Conservation (phyloP, 1,140 invertebrate species). For the Polypedilum pembai region DNA sequence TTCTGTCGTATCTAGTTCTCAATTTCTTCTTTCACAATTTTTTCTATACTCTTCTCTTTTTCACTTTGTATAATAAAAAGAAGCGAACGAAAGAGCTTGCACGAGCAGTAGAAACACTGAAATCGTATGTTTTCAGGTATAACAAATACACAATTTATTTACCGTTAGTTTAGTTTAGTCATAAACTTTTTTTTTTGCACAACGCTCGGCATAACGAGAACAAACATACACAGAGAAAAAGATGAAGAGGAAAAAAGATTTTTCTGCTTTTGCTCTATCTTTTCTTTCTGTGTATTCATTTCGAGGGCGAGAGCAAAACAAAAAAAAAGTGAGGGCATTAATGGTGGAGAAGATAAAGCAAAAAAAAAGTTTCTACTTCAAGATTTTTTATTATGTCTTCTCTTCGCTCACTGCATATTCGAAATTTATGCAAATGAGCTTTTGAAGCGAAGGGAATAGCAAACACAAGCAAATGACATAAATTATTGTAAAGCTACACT, state of each 20-base stretch:
- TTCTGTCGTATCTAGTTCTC: not conserved
- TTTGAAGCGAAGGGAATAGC: slow-evolving; percentile 2
- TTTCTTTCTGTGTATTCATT: too few species aligned
- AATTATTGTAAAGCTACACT: not conserved
- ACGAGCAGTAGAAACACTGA: too few species aligned
- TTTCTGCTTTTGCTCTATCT: not conserved
- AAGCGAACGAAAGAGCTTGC: too few species aligned
- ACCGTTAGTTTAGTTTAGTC: slow-evolving; percentile 17
- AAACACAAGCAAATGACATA: not conserved
- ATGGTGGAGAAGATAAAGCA: too few species aligned
- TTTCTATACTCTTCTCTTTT: too few species aligned
- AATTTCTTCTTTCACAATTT: not conserved
- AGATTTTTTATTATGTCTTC: slow-evolving; percentile 12
- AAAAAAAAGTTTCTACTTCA: not conserved
- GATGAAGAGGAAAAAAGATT: too few species aligned
- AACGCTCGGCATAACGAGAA: slow-evolving; percentile 15
- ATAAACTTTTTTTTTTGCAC: not conserved
- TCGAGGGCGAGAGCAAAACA: too few species aligned
- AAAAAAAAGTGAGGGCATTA: too few species aligned
- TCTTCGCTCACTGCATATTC: not conserved
- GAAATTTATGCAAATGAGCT: slow-evolving; percentile 18
- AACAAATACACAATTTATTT: slow-evolving; percentile 5
- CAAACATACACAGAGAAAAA: not conserved
- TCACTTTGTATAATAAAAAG: too few species aligned
- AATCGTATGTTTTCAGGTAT: slow-evolving; percentile 4